These are phyloP conservation scores for rat (Rattus norvegicus) DNA, from an alignment of 2,113 vertebrate species.

Conservation along the genomic window GRCr8 NC_086036.1:20623501-20624000, in stretches of 20 bases:
- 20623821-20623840: background rate
- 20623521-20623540: background rate
- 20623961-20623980: background rate
- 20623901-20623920: background rate
- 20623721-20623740: background rate
- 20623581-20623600: background rate
- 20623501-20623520: background rate
- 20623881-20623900: background rate
- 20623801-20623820: background rate
- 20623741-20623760: background rate
- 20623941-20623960: background rate
- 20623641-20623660: background rate
- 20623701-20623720: background rate
- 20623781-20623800: background rate
- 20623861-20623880: fast-evolving
- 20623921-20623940: background rate
- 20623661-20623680: background rate
- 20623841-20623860: background rate
- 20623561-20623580: background rate
- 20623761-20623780: background rate
- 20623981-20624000: background rate
- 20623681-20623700: background rate
- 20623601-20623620: background rate
- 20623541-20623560: background rate
- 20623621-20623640: background rate